A percentile compares a stretch with the other conserved stretches of the same genome.
Evolutionary conservation across 2,888 invertebrate genomes (phyloP).

Genomic region (Acleris sparsana): DNA sequence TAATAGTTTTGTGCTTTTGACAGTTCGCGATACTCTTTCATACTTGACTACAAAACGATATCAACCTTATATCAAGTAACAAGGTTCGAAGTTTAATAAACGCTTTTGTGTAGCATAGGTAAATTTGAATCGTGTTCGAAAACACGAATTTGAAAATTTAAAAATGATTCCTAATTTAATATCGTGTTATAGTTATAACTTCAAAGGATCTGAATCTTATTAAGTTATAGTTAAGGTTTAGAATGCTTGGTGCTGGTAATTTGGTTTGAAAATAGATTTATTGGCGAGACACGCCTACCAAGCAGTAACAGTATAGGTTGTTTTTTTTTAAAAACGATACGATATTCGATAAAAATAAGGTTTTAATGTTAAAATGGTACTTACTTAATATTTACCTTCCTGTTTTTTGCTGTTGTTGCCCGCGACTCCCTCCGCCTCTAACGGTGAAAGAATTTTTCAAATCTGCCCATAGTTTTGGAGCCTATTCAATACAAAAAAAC

Average conservation of each 20-base stretch:
- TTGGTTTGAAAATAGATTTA: constrained; percentile 14
- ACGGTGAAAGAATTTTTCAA: no score
- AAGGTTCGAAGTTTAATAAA: not conserved
- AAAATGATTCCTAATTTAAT: constrained; percentile 1
- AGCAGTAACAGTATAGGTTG: constrained; percentile 7
- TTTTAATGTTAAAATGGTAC: not conserved
- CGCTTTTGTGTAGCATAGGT: not conserved
- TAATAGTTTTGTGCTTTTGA: constrained; percentile 42
- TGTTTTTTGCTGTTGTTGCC: no score
- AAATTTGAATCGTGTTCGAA: constrained; percentile 10
- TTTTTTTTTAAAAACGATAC: constrained; percentile 1
- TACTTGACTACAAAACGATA: constrained; percentile 17
- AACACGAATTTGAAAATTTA: constrained; percentile 16
- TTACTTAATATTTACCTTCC: no score
- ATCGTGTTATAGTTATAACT: not conserved
- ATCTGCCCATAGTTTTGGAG: no score
- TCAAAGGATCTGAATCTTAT: constrained; percentile 1
- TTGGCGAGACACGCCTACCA: constrained; percentile 25
- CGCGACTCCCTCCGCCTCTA: no score
- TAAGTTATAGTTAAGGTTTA: not conserved
- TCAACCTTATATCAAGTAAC: constrained; percentile 1
- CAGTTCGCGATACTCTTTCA: constrained; percentile 31
- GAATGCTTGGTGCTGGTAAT: constrained; percentile 8
- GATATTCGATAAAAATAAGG: not conserved
- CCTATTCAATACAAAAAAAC: no score